Conservation (phyloP, 2,888 invertebrate species). For the Colletes collaris region DNA sequence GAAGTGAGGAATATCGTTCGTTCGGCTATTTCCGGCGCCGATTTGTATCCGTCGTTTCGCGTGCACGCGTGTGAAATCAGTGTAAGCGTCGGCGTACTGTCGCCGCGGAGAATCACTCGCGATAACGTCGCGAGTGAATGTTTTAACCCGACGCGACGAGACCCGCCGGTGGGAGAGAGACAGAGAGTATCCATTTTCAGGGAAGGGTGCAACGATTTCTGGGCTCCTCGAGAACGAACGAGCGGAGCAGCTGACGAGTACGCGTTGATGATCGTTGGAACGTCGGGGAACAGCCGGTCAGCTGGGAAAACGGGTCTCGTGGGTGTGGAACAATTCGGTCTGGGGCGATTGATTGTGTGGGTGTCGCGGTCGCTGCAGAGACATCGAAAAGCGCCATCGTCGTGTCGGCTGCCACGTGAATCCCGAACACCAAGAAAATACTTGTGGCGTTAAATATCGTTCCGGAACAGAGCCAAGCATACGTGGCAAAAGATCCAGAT, state of each 20-base stretch:
- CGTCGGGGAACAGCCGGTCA: conserved; percentile 51
- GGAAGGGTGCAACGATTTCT: neutral
- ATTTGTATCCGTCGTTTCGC: conserved; percentile 38
- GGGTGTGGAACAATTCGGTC: conserved; percentile 68
- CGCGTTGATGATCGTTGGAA: conserved; percentile 21
- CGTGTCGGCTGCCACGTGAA: conserved; percentile 68
- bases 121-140: conserved; percentile 45
- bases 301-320: conserved; percentile 63
- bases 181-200: conserved; percentile 18
- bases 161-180: neutral
- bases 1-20: conserved; percentile 49
- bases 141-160: conserved; percentile 30
- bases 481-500: conserved; percentile 21
- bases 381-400: conserved; percentile 69
- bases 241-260: conserved; percentile 5
- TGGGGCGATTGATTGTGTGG: conserved; percentile 69
- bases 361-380: conserved; percentile 69
- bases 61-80: conserved; percentile 54
- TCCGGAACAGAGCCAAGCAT: neutral
- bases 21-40: conserved; percentile 32
- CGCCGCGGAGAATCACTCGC: conserved; percentile 15
- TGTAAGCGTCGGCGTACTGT: conserved; percentile 28
- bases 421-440: conserved; percentile 44
- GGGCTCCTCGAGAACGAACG: neutral
- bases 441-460: conserved; percentile 48